Base-by-base conservation (phyloP, 1,140 invertebrate species). In the Drosophila repletoides region DNA sequence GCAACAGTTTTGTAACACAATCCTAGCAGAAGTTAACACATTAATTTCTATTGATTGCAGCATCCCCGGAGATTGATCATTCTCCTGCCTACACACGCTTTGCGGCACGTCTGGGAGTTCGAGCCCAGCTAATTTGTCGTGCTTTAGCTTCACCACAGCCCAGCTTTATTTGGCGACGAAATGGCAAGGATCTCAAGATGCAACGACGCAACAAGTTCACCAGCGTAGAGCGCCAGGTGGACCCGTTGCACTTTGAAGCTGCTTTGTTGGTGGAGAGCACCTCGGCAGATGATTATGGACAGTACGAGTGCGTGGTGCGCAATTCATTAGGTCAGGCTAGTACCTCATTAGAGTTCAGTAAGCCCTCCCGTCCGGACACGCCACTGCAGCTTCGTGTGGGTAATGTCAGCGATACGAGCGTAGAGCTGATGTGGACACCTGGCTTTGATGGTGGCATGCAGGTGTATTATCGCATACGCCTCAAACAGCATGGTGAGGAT, bases 401-500 rank as follows among this genome's bases (percentile, higher is more conserved):
- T 5, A 99, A 99, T 89, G 93, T 95, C 0, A 98, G 97, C 0
- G 95, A 98, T 88, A 95, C 97, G 77, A 71, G 77, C 1, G 95
- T 98, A 3, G 94, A 94, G 0, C 89, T 99, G 7, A 91, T 93
- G 26, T 99, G 98, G 98, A 93, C 93, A 33, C 95, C 97, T 7
- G 98, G 97, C 1, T 99, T 99, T 90, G 95, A 99, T 90, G 98
- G 98, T 0, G 98, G 98, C 3, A 91, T 97, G 58, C 91, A 92
- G 26, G 96, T 97, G 36, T 94, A 94, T 24, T 98, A 95, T 90
- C 93, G 94, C 28, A 92, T 98, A 12, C 91, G 95, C 48, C 97
- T 93, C 90, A 89, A 77, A 41, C 80, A 81, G 41, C 72, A 77
- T 0, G 74, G 80, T 1, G 88, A 86, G 55, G 83, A 88, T 93